Base-by-base conservation (phyloP, 2,888 invertebrate genomes). In the Drosophila barbarae region DNA sequence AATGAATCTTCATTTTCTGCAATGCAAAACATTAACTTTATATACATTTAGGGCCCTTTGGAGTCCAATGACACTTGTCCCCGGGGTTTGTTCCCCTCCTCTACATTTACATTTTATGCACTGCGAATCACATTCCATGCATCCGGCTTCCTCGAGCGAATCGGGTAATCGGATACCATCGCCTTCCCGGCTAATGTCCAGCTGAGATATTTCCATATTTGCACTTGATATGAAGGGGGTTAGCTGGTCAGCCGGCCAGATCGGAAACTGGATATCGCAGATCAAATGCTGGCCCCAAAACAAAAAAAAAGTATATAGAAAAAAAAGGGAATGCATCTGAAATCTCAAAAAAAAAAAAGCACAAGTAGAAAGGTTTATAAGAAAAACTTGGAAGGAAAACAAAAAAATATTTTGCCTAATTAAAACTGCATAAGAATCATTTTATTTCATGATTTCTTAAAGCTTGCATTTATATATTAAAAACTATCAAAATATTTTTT, bases 1-100 rank as follows among this genome's bases (percentile, higher is more conserved):
- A 64, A 70, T 69, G 57, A 69, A 64, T 54, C 57, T 58, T 8
- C 36, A 41, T 60, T 34, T 55, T 53, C n/a, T 18, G 38, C 10
- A 10, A 39, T 12, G 38, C 38, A 21, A 39, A 39, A 39, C 13
- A 13, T 13, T 4, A 23, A 13, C 3, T 1, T 53, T 67, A n/a
- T 26, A 42, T 26, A n/a, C 57, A 3, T 10, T 63, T 44, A 28
- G 50, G 61, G 35, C 56, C 32, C 15, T 15, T 42, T 36, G 42
- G 30, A 30, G 36, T 6, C 36, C 50, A 41, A 41, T 52, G 57
- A 58, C 57, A 53, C 46, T 32, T 8, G 5, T 46, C 18, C 12
- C 30, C 21, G 2, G 30, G 30, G 46, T 46, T 30, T 46, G 30
- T 46, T 47, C 32, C 30, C 32, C 46, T 41, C 3, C 13, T 4